Base-by-base conservation (phyloP, 2,888 invertebrate genomes). In the Hypolimnas misippus region DNA sequence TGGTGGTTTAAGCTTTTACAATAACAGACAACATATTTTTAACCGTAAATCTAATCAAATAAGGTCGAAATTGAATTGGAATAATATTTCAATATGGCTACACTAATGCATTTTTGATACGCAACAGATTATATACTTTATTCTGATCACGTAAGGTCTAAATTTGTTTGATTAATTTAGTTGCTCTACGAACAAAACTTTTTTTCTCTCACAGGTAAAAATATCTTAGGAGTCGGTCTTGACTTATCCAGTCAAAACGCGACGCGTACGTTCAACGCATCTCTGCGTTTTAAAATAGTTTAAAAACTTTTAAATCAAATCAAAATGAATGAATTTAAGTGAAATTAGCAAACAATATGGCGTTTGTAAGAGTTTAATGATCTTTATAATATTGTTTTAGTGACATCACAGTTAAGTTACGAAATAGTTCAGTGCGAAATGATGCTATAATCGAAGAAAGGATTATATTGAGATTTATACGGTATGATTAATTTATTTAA, bases 131-230 rank as follows among this genome's bases (percentile, higher is more conserved):
- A 70, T 49, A 35, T 54, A 69, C 73, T 72, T 75, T 76, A n/a
- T 0, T n/a, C 0, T 4, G 1, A 0, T 0, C 0, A 0, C 0
- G 6, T 78, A 80, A 59, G 66, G 70, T 66, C 38, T 6, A 63
- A 65, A 76, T 50, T 80, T 12, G 44, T 1, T 60, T 69, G 70
- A 3, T 16, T 1, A 1, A 6, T 52, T 57, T 68, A 78, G 79
- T 77, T 80, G 74, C 72, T 78, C 74, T 76, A 70, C 69, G 72
- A 68, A 71, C 74, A 73, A 72, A 79, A 79, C 79, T 78, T 87
- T 88, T 46, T 89, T 87, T 84, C 83, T 79, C 77, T 78, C 81
- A 76, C 91, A 92, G 91, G 91, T 90, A 92, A 90, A 91, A 74
- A 72, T 72, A 72, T 70, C 76, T 44, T 46, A 46, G 44, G 44